Evolutionary conservation across 1,140 invertebrate genomes (phyloP), one percentile per base, ranked within the genome.

Genomic region (Anastatus disparis): DNA sequence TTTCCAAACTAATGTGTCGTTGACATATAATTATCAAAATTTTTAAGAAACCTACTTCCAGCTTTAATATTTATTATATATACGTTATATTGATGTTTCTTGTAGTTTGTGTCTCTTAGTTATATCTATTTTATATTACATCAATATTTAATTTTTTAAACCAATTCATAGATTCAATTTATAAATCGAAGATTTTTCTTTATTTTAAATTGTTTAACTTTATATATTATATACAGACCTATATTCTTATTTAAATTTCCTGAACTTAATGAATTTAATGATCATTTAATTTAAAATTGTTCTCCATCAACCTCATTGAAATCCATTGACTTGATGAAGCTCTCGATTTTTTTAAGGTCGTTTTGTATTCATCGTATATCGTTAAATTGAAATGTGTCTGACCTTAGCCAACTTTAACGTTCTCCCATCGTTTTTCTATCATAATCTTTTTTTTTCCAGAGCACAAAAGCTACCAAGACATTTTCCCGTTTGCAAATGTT

Each of bases 381-480:
- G 15, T n/a, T n/a, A n/a, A n/a, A 52, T 50, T 64, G 22, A n/a
- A 62, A 62, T 62, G 44, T 27, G 29, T 48, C 17, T 38, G 35
- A 55, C 38, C 63, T 65, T 65, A 65, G 38, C 38, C 63, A 65
- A 65, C 63, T 42, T 52, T 52, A n/a, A n/a, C n/a, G 46, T 15
- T 3, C 59, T 22, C 8, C 17, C 2, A 29, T 20, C 44, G 17
- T 48, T 15, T 20, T 26, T 27, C 40, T 35, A 17, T 12, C 27
- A 3, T 20, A 2, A 1, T 52, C 13, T 15, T 13, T 15, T 26
- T 10, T 15, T 2, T 27, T 12, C 2, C 24, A 52, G n/a, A 9
- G 12, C 10, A 2, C 12, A 12, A 52, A 27, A 13, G 1, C 48
- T 15, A 26, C 12, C 48, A 12, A 13, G n/a, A 13, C 6, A 22